phyloP scores from a whole-genome alignment of 2,888 invertebrate genomes.

The Pristionchus mayeri region DNA sequence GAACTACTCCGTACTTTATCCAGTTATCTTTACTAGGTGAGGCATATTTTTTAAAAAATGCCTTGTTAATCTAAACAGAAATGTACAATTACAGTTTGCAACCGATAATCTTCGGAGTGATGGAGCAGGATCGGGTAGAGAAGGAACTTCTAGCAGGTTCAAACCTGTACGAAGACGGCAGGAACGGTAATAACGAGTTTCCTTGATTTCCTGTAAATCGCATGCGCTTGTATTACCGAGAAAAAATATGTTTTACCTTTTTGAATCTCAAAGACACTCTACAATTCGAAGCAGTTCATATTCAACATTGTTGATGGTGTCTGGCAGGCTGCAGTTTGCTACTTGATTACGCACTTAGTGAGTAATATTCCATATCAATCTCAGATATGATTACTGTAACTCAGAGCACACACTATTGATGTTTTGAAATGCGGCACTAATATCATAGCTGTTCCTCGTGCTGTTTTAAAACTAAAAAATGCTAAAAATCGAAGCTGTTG shows the following conservation, averaged over 20 bases:
- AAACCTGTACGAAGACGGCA: constrained; percentile 86
- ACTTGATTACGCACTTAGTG: constrained; percentile 83
- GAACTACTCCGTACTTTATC: constrained; percentile 94
- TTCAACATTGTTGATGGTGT: constrained; percentile 79
- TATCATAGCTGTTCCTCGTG: not conserved
- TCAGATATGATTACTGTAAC: too few relatives aligned
- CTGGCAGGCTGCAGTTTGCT: constrained; percentile 92
- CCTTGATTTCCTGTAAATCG: not conserved
- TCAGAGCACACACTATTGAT: too few relatives aligned
- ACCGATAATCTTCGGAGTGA: constrained; percentile 92
- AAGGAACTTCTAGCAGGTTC: constrained; percentile 86
- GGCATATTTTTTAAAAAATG: not conserved
- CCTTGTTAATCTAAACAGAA: not conserved
- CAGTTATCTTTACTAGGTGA: constrained; percentile 91
- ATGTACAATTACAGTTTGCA: constrained; percentile 61
- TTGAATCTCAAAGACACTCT: constrained; percentile 50
- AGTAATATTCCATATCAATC: too few relatives aligned
- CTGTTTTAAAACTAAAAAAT: too few relatives aligned
- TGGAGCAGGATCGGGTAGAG: constrained; percentile 91
- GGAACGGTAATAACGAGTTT: constrained; percentile 77
- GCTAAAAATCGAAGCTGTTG: too few relatives aligned
- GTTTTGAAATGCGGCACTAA: not conserved
- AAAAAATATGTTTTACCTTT: too few relatives aligned
- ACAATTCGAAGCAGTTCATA: constrained; percentile 84
- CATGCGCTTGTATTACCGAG: not conserved